Evolutionary conservation across 2,113 vertebrate species (phyloP), one percentile per base, ranked within the genome.

Genomic region (Clarias magur): DNA sequence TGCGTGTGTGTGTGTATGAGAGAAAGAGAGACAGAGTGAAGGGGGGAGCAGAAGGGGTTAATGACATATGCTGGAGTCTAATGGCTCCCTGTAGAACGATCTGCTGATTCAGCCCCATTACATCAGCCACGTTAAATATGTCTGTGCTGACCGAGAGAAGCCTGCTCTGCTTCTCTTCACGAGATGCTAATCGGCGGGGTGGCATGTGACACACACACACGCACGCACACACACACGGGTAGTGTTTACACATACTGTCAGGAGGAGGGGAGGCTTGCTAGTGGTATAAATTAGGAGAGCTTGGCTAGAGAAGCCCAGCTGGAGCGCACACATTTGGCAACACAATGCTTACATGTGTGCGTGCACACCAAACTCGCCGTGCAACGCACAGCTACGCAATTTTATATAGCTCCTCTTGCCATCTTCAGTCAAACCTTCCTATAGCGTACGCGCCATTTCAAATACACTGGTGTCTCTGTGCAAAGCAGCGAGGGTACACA

Each of bases 21-120:
- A 75, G 19, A 48, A 11, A 75, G 38, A 76, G 2, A n/a, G 75
- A 78, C 3, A 73, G 76, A 27, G 54, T 9, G 53, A 30, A 15
- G 34, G 65, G 82, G 90, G 94, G 93, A 85, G 92, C 85, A 91
- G 92, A 95, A 96, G 93, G 96, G 95, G 95, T 96, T 96, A 96
- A 96, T 95, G 95, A 95, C 92, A 95, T 91, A 94, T 94, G 94
- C 94, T 92, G 93, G 88, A 92, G 93, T 87, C 93, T 95, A 96
- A 95, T 95, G 93, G 94, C 93, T 96, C 96, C 95, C 94, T 67
- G 91, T 93, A 94, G 96, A 96, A 91, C 94, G 93, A 94, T 97
- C 94, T 95, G 95, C 96, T 96, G 95, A 95, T 92, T 95, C 95
- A 96, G 96, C 94, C 92, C 94, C 95, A 95, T 96, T 95, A 96